Base-by-base conservation (phyloP, 2,888 invertebrate species). In the Lathronympha strigana region DNA sequence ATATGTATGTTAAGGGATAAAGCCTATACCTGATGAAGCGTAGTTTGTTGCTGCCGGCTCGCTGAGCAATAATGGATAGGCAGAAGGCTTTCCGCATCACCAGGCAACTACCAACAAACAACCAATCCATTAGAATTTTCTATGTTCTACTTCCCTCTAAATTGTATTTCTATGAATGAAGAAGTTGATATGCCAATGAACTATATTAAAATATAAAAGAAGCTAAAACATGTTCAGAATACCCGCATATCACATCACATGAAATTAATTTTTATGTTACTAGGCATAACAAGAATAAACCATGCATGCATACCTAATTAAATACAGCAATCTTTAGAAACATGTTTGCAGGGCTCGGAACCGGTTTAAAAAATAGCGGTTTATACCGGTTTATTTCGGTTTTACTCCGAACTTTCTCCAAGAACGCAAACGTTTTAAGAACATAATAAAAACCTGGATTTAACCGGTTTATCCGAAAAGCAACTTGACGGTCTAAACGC, bases 31-130 rank as follows among this genome's bases (percentile, higher is more conserved):
- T 92, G 92, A 91, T 92, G 92, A 89, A 92, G 92, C 87, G 92
- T 90, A 92, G 92, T 90, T 92, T 92, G 92, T 91, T 92, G 92
- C 91, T 92, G 92, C 91, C 92, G 92, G 91, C 92, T 92, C 92
- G 92, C 92, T 92, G 92, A 93, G 92, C 92, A 93, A 93, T 93
- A 93, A 92, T 93, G 92, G 88, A 93, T 93, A 87, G 92, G 92
- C 92, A 93, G 92, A 92, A 93, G 92, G 90, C 92, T 93, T 92
- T 93, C 92, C 90, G 92, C 92, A 91, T 93, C 92, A 92, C 92
- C 92, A 91, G 92, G 92, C 92, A 92, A 92, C 92, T 92, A 92
- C 90, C 92, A 92, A 92, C 92, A 92, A 92, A 92, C 88, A 92
- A 92, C 90, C 88, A 88, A 89, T 89, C 87, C 81, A 90, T 90